Base-by-base conservation (phyloP, 2,888 invertebrate genomes). In the Marasmarcha lunaedactyla region DNA sequence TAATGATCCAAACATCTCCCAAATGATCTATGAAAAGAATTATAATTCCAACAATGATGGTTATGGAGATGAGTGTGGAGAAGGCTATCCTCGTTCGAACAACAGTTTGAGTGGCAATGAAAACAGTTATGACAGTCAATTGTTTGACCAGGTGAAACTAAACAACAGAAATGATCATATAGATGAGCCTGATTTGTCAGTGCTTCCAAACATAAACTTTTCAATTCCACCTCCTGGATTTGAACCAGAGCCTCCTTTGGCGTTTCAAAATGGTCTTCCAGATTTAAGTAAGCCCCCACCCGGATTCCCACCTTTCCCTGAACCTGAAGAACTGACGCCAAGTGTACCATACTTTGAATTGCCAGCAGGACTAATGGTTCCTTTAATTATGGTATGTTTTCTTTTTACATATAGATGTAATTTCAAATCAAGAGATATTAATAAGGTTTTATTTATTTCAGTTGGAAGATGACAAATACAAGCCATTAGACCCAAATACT, bases 281-380 rank as follows among this genome's bases (percentile, higher is more conserved):
- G 94, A 95, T 74, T 87, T 95, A 48, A 92, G 92, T 14, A 91
- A 92, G 62, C 95, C 95, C 0, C 95, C 95, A 0, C 94, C 95
- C 3, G 93, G 93, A 20, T 94, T 92, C 60, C 85, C 79, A 51
- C 61, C 81, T 50, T 62, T 86, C 70, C 61, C 70, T 7, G 81
- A 84, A 47, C 77, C 67, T 56, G 92, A 93, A 54, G 93, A 94
- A 46, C 77, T 94, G 48, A 89, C 94, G 78, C 97, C 97, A 15
- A 91, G 93, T 15, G 92, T 94, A 53, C 97, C 98, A 37, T 99
- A 98, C 71, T 98, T 93, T 68, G 98, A 98, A 66, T 85, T 98
- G 47, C 98, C 99, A 1, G 98, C 98, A 40, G 98, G 98, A 35
- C 86, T 99, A 13, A 98, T 99, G 92, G 97, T 97, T 42, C 96